A percentile compares a stretch with the other conserved stretches of the same genome.
phyloP scores from a whole-genome alignment of 2,888 invertebrate species.

The Ischnus inquisitorius region DNA sequence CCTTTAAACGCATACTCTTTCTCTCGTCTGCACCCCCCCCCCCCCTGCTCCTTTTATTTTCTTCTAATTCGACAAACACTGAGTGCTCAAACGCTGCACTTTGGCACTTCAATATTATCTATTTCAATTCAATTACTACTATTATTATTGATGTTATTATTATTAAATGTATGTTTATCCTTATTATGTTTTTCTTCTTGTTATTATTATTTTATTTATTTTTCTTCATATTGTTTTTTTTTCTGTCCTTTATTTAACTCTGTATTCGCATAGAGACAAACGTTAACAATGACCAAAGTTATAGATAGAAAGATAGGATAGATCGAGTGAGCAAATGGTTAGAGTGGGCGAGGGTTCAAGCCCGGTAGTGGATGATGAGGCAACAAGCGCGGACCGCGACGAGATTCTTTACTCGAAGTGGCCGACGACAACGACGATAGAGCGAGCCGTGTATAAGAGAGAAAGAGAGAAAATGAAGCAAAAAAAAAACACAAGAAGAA shows the following conservation, averaged over 20 bases:
- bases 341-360: slow-evolving; percentile 41
- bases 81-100: not conserved
- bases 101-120: slow-evolving; percentile 46
- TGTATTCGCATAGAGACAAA: not conserved
- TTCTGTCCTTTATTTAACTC: not conserved
- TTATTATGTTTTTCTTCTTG: not conserved
- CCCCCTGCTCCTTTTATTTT: not conserved
- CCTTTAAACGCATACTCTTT: not conserved
- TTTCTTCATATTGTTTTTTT: too few relatives aligned
- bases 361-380: slow-evolving; percentile 57
- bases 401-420: slow-evolving; percentile 22
- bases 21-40: slow-evolving; percentile 31
- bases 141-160: slow-evolving; percentile 9
- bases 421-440: slow-evolving; percentile 1
- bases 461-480: not conserved
- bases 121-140: slow-evolving; percentile 21
- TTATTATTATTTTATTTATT: not conserved
- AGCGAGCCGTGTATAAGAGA: not conserved
- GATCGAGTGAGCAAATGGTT: slow-evolving; percentile 20
- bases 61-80: slow-evolving; percentile 4
- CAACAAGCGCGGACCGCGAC: slow-evolving; percentile 60
- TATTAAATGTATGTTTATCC: not conserved
- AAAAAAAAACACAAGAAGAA: not conserved
- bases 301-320: slow-evolving; percentile 31
- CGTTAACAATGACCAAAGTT: not conserved